Base-by-base conservation (phyloP, 2,113 vertebrate genomes). In the Cheirogaleus medius region DNA sequence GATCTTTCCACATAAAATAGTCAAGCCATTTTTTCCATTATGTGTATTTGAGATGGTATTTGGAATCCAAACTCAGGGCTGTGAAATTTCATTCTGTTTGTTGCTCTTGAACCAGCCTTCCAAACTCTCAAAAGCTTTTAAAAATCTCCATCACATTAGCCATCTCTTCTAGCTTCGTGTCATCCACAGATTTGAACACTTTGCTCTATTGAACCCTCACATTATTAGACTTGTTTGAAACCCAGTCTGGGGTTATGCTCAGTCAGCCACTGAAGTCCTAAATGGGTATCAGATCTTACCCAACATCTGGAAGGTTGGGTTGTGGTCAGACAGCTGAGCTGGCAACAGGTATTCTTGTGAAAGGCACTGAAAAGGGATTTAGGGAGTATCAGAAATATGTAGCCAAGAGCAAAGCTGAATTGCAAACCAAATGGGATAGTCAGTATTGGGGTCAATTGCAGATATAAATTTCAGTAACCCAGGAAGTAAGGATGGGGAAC, bases 71-170 rank as follows among this genome's bases (percentile, higher is more conserved):
- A 88, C 23, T n/a, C 27, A 71, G 29, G 34, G 49, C 49, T 83
- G 47, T 84, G 77, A 89, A 77, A 64, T 94, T 71, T 95, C n/a
- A 29, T 76, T 69, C 29, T 93, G 47, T 86, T 91, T 93, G 42
- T 89, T 91, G 39, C 37, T 95, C 68, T 96, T 39, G 58, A 82
- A 17, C 27, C n/a, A 88, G 49, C 0, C 37, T 83, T 78, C 56
- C 5, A 90, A 11, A 2, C 27, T 80, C 73, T 69, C 81, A 25
- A 76, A 85, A 87, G 37, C 66, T 80, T 88, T 84, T 78, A 44
- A 74, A 52, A 49, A 12, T 44, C 73, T 86, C 66, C 47, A 54
- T 80, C 60, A 20, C 21, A n/a, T n/a, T 42, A 49, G 15, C 82
- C 44, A 42, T 56, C 14, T 56, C 74, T 81, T 66, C 10, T 11